Base-by-base conservation (phyloP, 2,797 vertebrate species). In the Acipenser transmontanus region DNA sequence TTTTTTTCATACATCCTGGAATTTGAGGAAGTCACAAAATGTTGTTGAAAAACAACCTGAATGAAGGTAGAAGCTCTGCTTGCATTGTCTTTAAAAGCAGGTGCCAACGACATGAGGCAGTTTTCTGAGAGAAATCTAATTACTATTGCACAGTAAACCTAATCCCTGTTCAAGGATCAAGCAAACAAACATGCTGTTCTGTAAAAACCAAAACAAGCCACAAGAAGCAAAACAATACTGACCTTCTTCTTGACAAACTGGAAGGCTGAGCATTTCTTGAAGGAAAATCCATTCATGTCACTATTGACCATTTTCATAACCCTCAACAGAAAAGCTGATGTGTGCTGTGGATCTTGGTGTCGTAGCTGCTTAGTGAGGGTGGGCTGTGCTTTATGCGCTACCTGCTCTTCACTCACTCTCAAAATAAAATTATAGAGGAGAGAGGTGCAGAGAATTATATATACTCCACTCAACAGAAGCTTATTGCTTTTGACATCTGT, bases 161-260 rank as follows among this genome's bases (percentile, higher is more conserved):
- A 34, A 34, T 34, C 34, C 34, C 34, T 34, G 34, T 34, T 34
- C 34, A 34, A 34, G 34, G 3, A 34, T 34, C 34, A 34, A 34
- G 34, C 34, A 34, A 34, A 34, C 34, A 34, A 34, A 4, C 34
- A 34, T 4, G 34, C 34, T 34, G 34, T 34, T 34, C 34, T 34
- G 34, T 34, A 34, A 34, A 34, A 34, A 34, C 34, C 34, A 34
- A 34, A 34, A 34, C 34, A 34, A 34, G 34, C 34, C 34, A 34
- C 34, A 34, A 34, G 0, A 56, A 49, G 69, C 59, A 54, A 62
- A 59, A 49, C 56, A 71, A 51, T 74, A 61, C 95, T 94, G 90
- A 98, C 96, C 95, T 95, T 95, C 76, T 95, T 96, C 84, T 98
- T 98, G 82, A 98, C 94, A 84, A 97, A 98, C 77, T 98, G 95